Evolutionary conservation across 35 echinoderm and acorn worm species (phyloP).

Genomic region (Hemicentrotus pulcherrimus): DNA sequence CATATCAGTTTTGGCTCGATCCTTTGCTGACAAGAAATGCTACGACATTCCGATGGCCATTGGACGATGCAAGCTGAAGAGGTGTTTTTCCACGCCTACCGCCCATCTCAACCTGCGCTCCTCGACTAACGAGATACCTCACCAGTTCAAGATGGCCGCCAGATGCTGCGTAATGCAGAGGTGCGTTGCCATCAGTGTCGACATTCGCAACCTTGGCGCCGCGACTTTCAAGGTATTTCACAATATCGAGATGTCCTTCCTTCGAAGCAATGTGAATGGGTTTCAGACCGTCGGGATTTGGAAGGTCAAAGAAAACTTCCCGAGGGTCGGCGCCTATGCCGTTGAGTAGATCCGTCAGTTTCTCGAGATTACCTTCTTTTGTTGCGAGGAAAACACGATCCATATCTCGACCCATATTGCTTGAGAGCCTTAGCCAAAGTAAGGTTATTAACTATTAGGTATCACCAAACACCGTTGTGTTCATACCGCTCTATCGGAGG

Average conservation of each 20-base stretch:
- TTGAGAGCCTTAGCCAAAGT: no score
- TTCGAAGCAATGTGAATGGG: not conserved
- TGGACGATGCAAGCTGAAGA: not conserved
- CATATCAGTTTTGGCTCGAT: not conserved
- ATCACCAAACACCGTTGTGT: no score
- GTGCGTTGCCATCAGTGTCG: not conserved
- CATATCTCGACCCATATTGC: no score
- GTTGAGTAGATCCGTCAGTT: not conserved
- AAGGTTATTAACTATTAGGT: no score
- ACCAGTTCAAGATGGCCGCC: not conserved
- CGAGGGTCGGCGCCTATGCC: not conserved
- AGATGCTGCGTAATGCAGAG: not conserved
- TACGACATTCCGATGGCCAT: not conserved
- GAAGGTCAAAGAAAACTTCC: not conserved
- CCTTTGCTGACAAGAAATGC: not conserved
- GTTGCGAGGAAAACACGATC: not conserved
- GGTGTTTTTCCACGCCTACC: not conserved
- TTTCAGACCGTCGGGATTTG: not conserved
- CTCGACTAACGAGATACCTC: not conserved
- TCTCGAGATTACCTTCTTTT: not conserved
- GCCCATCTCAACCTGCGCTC: not conserved
- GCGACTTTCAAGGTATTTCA: not conserved
- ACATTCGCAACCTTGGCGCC: not conserved
- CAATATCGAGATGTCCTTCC: not conserved
- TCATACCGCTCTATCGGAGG: no score